Conservation (phyloP, 2,113 vertebrate species). For the Gasterosteus aculeatus region DNA sequence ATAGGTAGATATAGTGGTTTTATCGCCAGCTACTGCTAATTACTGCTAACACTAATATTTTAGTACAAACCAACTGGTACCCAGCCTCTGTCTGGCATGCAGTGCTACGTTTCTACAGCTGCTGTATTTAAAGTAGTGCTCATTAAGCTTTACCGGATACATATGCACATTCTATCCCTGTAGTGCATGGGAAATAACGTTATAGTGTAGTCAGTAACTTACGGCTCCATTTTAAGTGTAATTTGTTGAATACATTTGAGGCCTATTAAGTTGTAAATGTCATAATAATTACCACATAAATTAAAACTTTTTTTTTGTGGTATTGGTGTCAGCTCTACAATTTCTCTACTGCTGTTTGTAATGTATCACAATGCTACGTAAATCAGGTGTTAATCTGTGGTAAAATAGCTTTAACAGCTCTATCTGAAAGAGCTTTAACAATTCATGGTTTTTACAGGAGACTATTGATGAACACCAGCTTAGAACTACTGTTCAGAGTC, state of each 20-base stretch:
- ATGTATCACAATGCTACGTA: background rate
- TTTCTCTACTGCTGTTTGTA: background rate
- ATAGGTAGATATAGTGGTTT: conserved; percentile 39
- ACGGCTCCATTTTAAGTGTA: background rate
- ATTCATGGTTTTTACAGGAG: no score
- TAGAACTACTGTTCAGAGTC: background rate
- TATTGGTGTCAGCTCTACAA: background rate
- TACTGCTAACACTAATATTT: conserved; percentile 56
- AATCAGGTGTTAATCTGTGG: background rate
- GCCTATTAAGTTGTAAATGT: background rate
- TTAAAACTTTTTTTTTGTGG: no score
- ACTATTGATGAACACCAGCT: background rate
- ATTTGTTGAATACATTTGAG: background rate
- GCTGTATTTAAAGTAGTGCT: conserved; percentile 35
- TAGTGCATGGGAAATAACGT: conserved; percentile 1
- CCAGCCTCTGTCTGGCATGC: conserved; percentile 10
- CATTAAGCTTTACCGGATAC: conserved; percentile 24
- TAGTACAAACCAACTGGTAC: conserved; percentile 35
- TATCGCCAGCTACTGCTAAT: conserved; percentile 38
- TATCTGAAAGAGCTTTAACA: background rate
- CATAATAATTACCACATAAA: background rate
- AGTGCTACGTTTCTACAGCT: conserved; percentile 22
- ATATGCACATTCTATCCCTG: conserved; percentile 26
- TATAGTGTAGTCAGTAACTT: conserved; percentile 3
- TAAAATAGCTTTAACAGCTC: background rate